phyloP scores from a whole-genome alignment of 2,113 vertebrate genomes.

The Okapia johnstoni region DNA sequence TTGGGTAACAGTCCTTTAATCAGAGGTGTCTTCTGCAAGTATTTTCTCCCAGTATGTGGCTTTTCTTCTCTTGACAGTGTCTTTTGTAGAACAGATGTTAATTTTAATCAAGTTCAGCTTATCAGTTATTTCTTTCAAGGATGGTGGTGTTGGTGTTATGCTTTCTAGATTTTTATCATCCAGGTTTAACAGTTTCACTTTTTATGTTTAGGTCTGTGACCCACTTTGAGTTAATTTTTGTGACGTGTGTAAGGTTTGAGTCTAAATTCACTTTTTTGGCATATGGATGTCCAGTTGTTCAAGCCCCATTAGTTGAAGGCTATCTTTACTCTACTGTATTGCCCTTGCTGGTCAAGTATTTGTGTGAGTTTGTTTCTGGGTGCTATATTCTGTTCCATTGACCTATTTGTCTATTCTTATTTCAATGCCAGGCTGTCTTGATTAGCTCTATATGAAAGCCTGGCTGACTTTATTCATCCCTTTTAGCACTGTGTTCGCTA shows the following conservation, averaged over 20 bases:
- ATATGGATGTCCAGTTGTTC: background rate
- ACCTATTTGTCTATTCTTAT: background rate
- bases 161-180: background rate
- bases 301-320: background rate
- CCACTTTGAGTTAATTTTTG: background rate
- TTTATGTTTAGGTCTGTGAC: background rate
- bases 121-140: background rate
- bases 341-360: background rate
- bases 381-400: background rate
- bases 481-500: background rate
- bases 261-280: background rate
- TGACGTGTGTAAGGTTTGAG: background rate
- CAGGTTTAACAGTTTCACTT: background rate
- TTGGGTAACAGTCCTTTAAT: background rate
- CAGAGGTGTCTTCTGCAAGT: background rate
- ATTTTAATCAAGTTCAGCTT: background rate
- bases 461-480: background rate
- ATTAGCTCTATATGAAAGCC: background rate
- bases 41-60: background rate
- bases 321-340: background rate
- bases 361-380: background rate
- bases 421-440: background rate
- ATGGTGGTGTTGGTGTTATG: background rate
- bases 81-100: background rate
- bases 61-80: background rate